phyloP scores from a whole-genome alignment of 2,888 invertebrate genomes.

The Tenodera sinensis region DNA sequence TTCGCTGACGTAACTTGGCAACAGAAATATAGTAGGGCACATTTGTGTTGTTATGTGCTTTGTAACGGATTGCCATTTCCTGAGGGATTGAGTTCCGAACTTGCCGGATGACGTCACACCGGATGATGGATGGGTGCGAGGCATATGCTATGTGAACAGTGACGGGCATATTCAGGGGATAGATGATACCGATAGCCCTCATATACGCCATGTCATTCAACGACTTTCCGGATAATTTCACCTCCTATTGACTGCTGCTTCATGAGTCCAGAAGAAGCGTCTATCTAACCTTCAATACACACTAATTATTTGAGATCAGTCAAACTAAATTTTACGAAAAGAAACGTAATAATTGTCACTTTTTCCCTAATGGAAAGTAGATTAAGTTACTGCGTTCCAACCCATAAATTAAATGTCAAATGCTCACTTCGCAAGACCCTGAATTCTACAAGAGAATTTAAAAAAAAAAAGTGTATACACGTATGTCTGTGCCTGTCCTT shows the following conservation, averaged over 20 bases:
- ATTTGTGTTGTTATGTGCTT: neutral
- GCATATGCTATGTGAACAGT: neutral
- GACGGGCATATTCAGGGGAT: neutral
- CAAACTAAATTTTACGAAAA: too few relatives aligned
- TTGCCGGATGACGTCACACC: neutral
- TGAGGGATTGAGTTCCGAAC: neutral
- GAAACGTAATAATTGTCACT: too few relatives aligned
- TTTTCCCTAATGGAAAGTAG: too few relatives aligned
- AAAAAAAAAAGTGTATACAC: too few relatives aligned
- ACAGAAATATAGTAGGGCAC: neutral
- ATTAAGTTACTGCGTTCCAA: too few relatives aligned
- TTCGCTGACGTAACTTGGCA: neutral
- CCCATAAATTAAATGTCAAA: too few relatives aligned
- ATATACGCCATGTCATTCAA: neutral
- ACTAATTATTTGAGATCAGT: too few relatives aligned
- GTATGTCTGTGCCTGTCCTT: too few relatives aligned
- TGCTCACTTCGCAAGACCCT: too few relatives aligned
- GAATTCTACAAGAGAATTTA: too few relatives aligned
- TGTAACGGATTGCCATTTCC: neutral
- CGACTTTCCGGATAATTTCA: neutral
- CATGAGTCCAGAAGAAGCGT: neutral
- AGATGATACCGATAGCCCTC: neutral
- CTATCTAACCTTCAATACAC: too few relatives aligned
- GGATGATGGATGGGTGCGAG: neutral
- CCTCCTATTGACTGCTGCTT: neutral